A percentile compares a stretch with the other conserved stretches of the same genome.
Conservation (phyloP, 2,888 invertebrate genomes). For the Leistus spinibarbis region DNA sequence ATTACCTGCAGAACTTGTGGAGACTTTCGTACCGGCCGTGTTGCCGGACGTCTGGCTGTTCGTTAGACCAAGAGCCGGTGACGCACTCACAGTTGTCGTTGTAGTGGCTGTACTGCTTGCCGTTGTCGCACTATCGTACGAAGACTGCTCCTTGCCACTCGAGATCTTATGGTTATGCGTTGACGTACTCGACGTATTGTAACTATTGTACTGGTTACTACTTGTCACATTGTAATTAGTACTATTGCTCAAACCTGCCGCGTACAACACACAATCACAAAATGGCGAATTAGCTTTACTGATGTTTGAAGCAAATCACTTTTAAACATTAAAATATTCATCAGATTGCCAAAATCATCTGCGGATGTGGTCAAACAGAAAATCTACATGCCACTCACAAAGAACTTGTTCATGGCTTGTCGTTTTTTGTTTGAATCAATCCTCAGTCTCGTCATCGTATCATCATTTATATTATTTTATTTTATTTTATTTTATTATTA, state of each 20-base stretch:
- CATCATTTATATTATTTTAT: conserved; percentile 45
- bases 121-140: conserved; percentile 32
- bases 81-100: conserved; percentile 43
- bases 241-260: conserved; percentile 52
- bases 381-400: conserved; percentile 38
- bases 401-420: conserved; percentile 43
- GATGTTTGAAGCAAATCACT: not conserved
- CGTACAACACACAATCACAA: conserved; percentile 16
- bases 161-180: conserved; percentile 50
- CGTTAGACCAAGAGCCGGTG: conserved; percentile 43
- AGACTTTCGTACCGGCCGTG: conserved; percentile 54
- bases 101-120: conserved; percentile 48
- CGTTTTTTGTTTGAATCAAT: conserved; percentile 18
- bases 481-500: not conserved
- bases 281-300: not conserved
- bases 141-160: conserved; percentile 45
- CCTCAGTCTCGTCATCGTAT: conserved; percentile 52
- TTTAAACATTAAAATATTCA: conserved; percentile 3
- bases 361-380: conserved; percentile 19
- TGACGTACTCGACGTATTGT: conserved; percentile 48
- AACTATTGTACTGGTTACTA: conserved; percentile 55
- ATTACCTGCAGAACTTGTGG: conserved; percentile 47
- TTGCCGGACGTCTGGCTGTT: conserved; percentile 52
- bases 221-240: conserved; percentile 50
- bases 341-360: conserved; percentile 47